phyloP scores from a whole-genome alignment of 92 coral and sea anemone species.

The Anthopleura xanthogrammica region DNA sequence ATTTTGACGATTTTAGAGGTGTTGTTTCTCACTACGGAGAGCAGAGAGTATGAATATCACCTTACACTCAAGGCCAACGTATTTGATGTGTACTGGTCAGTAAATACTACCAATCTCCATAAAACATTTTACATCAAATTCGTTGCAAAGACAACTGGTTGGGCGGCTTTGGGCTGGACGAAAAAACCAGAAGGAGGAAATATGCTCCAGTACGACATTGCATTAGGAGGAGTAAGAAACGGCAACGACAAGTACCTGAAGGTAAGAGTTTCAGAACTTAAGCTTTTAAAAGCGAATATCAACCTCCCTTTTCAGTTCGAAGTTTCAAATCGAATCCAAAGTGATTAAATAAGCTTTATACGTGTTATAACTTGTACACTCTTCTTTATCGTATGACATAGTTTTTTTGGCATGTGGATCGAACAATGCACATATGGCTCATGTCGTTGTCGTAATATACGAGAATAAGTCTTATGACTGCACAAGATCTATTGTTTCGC shows the following conservation, averaged over 20 bases:
- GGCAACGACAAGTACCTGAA: background rate
- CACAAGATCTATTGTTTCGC: no score
- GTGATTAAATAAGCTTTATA: no score
- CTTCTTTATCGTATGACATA: no score
- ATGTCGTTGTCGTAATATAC: no score
- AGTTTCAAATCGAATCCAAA: no score
- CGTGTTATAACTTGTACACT: no score
- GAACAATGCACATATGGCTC: no score
- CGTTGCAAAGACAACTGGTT: slow-evolving; percentile 30
- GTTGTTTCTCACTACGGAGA: background rate
- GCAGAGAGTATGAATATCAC: background rate
- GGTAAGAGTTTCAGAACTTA: background rate
- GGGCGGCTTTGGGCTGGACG: slow-evolving; percentile 31
- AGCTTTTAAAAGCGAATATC: no score
- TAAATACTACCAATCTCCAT: background rate
- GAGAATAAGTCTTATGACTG: no score
- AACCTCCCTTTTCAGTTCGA: no score
- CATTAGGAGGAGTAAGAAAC: slow-evolving; percentile 28
- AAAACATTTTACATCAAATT: slow-evolving; percentile 20
- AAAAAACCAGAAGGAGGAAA: background rate
- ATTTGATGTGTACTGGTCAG: slow-evolving; percentile 7
- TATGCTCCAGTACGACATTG: slow-evolving; percentile 34
- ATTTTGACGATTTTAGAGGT: background rate
- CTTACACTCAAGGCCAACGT: background rate
- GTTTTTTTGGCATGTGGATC: no score